These are phyloP conservation scores for Ochropacha duplaris DNA, from an alignment of 2,888 invertebrate genomes.

Conservation along the genomic window DNA sequence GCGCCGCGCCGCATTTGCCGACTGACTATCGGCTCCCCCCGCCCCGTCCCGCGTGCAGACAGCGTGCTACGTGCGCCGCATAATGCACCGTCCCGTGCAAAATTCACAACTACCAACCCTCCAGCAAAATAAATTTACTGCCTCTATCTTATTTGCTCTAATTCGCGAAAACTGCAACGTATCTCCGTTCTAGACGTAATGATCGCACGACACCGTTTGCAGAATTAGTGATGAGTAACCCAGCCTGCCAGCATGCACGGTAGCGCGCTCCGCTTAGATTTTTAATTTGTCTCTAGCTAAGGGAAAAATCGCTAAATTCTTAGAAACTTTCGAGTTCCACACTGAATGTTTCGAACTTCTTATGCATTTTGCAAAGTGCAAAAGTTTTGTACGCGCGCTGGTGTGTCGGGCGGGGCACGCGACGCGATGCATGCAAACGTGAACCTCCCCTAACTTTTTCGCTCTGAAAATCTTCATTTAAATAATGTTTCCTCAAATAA, in stretches of 20 bases:
- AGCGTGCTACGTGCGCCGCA: constrained; percentile 77
- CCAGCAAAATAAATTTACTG: constrained; percentile 76
- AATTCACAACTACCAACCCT: constrained; percentile 77
- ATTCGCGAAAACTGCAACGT: constrained; percentile 67
- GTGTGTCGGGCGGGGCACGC: constrained; percentile 41
- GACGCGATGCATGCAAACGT: constrained; percentile 61
- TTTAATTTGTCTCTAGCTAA: constrained; percentile 35
- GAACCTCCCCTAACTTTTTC: constrained; percentile 59
- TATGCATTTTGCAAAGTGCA: constrained; percentile 72
- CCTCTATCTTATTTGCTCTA: constrained; percentile 78
- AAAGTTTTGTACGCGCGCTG: constrained; percentile 66
- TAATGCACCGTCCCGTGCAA: constrained; percentile 76
- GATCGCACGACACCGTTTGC: constrained; percentile 45
- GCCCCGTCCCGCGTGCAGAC: constrained; percentile 64
- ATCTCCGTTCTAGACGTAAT: constrained; percentile 44
- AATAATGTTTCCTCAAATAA: constrained; percentile 61
- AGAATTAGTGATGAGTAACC: constrained; percentile 45
- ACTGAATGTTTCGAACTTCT: constrained; percentile 61
- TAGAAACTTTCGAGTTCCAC: constrained; percentile 44
- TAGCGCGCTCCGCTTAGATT: constrained; percentile 24
- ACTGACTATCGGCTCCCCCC: constrained; percentile 47
- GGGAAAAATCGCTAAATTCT: constrained; percentile 36
- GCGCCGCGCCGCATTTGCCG: constrained; percentile 35
- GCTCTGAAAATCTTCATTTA: constrained; percentile 64
- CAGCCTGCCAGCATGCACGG: neutral